Base-by-base conservation (phyloP, 37 sponge, comb jelly and placozoan species). In the Cliona cf. orientalis region DNA sequence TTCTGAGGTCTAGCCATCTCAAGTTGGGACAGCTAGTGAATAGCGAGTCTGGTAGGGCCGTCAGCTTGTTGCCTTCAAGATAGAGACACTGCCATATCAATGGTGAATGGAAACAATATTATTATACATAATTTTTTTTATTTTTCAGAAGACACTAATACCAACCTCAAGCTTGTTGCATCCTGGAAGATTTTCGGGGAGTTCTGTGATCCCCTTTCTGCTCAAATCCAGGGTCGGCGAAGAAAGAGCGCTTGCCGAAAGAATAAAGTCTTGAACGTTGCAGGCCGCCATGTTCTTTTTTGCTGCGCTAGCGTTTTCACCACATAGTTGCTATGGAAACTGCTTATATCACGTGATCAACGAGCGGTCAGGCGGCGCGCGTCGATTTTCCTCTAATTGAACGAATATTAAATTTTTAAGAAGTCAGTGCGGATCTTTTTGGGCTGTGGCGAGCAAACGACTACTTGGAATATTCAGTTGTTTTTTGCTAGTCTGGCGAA, bases 71-170 rank as follows among this genome's bases (percentile, higher is more conserved):
- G 17, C 94, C 94, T 35, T 96, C 94, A 19, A 93, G 85, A 62
- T 96, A 93, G 26, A 96, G 75, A 39, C 85, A 74, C 95, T 96
- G n/a, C n/a, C n/a, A n/a, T n/a, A n/a, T n/a, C n/a, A n/a, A n/a
- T n/a, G n/a, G n/a, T n/a, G 64, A 28, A 64, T 6, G 58, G 26
- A 58, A 35, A 59, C 21, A 39, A 59, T 14, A 36, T 31, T 42
- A 76, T 9, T 12, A 42, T 25, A 72, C 72, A 49, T 49, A 49
- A 11, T 49, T 49, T 49, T 49, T 49, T 17, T 49, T 49, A 49
- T 17, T 17, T 17, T 17, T 19, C 55, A 49, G 55, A 11, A 49
- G 11, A 17, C 17, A 43, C 25, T 9, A 14, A 2, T 5, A 29
- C 43, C 43, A 55, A 86, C 87, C 75, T 65, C 57, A 21, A 88